These are phyloP conservation scores for Trachemys scripta DNA, from an alignment of 2,113 vertebrate genomes.

Conservation along the genomic window DNA sequence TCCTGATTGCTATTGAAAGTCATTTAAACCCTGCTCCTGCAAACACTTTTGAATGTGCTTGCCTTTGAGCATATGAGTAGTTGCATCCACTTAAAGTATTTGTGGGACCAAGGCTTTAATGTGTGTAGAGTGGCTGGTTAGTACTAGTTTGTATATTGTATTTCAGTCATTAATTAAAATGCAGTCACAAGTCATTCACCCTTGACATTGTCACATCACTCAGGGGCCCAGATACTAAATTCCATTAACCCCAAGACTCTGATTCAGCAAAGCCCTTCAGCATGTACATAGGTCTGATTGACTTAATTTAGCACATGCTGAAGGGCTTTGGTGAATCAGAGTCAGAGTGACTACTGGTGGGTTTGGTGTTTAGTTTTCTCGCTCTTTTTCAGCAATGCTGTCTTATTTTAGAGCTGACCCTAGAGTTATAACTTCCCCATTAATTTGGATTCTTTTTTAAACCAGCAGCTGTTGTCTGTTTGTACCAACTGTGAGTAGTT, in stretches of 20 bases:
- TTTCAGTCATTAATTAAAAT: not conserved
- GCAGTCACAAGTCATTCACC: not conserved
- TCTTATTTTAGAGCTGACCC: not conserved
- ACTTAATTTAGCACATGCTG: not conserved
- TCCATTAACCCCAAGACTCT: not conserved
- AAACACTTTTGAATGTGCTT: not conserved
- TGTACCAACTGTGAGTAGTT: not conserved
- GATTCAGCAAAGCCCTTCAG: not conserved
- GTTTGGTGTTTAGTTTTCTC: not conserved
- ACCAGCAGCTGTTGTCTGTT: not conserved
- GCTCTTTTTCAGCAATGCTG: not conserved
- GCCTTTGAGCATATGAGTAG: not conserved
- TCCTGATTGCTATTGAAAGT: not conserved
- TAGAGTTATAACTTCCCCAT: not conserved
- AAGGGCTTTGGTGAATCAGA: not conserved
- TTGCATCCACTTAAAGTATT: not conserved
- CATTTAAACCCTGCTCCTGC: not conserved
- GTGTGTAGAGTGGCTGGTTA: not conserved
- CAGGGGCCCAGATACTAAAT: not conserved
- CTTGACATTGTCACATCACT: not conserved
- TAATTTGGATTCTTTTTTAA: not conserved
- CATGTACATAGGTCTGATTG: not conserved
- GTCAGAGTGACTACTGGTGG: not conserved
- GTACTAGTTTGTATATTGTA: not conserved
- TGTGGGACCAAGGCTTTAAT: not conserved